Evolutionary conservation across 2,797 vertebrate genomes (phyloP).

Genomic region (Cossypha dichroa): DNA sequence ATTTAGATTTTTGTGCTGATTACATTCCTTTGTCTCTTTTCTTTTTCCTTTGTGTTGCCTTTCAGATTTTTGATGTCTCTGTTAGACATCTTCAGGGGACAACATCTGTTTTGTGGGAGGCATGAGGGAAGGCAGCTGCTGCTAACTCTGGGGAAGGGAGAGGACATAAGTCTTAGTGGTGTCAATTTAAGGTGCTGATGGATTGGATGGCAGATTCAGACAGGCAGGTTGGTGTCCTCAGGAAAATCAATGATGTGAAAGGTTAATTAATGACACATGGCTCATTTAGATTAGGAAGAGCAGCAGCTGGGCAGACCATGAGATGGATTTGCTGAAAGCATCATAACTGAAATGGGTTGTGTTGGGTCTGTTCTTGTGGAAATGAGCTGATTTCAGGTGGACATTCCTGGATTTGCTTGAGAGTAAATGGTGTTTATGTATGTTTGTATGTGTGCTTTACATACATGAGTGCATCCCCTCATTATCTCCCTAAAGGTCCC

Average conservation of each 20-base stretch:
- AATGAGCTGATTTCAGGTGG: neutral
- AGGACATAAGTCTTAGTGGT: neutral
- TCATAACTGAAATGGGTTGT: neutral
- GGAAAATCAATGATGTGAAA: neutral
- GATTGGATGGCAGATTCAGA: slow-evolving; percentile 2
- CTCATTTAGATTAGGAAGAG: neutral
- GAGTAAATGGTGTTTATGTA: neutral
- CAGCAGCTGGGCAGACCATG: neutral
- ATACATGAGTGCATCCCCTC: fast-evolving
- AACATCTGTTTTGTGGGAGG: neutral
- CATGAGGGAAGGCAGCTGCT: neutral
- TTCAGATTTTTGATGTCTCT: neutral
- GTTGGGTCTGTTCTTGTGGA: neutral
- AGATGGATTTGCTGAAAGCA: neutral
- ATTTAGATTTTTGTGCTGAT: neutral
- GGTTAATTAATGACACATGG: slow-evolving; percentile 8
- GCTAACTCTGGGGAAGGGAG: neutral
- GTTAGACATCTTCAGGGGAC: neutral
- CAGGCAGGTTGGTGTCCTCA: neutral
- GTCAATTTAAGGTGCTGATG: neutral
- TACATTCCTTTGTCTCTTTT: neutral
- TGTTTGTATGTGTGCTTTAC: neutral
- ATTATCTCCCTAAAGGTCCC: neutral
- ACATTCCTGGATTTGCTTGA: neutral
- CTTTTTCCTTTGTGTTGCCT: neutral